A percentile compares a stretch with the other conserved stretches of the same genome.
These are phyloP conservation scores for Turritopsis dohrnii DNA, from an alignment of 30 jellyfish, hydroid and myxozoan genomes.

Conservation along the genomic window DNA sequence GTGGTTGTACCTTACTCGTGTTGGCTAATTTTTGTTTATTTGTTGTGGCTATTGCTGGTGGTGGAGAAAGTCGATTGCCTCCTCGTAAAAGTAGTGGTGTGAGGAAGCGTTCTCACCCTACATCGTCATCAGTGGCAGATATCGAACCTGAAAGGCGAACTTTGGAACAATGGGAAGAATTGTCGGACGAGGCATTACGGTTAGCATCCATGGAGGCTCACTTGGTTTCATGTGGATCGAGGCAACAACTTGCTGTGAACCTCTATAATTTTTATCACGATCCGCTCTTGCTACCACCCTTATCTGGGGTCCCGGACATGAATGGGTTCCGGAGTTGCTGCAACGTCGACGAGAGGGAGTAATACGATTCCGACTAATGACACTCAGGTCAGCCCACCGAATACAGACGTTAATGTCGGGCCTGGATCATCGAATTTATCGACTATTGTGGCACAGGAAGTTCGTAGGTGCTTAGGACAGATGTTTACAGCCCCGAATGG, in stretches of 20 bases:
- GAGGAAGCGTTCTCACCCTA: neutral
- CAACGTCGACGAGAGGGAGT: too few species aligned
- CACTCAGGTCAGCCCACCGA: too few species aligned
- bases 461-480: too few species aligned
- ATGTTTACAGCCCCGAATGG: too few species aligned
- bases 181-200: neutral
- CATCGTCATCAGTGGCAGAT: neutral
- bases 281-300: neutral
- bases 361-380: too few species aligned
- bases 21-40: too few species aligned
- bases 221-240: too few species aligned
- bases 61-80: neutral
- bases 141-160: neutral
- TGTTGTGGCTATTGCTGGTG: neutral
- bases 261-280: neutral
- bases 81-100: neutral
- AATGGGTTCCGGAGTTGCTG: too few species aligned
- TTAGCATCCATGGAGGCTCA: neutral
- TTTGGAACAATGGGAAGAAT: neutral
- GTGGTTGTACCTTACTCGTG: neutral
- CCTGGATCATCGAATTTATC: too few species aligned
- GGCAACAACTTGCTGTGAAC: too few species aligned
- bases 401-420: too few species aligned
- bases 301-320: neutral
- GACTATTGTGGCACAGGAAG: too few species aligned